Base-by-base conservation (phyloP, 2,113 vertebrate species). In the Benitochromis conjunctus region DNA sequence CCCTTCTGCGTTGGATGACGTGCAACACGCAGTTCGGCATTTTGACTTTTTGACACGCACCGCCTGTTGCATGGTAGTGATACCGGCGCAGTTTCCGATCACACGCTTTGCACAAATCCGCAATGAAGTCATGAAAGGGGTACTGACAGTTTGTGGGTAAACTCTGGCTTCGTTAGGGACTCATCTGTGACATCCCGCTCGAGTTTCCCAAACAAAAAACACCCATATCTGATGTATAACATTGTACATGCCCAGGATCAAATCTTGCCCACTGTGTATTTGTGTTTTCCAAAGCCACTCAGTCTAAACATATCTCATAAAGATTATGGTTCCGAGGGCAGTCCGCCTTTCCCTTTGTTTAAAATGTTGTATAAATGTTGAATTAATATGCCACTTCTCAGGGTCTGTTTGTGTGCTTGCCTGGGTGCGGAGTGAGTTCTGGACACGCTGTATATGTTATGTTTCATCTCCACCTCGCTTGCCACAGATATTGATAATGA, bases 291-390 rank as follows among this genome's bases (percentile, higher is more conserved):
- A 6, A 55, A 86, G 79, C 51, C 10, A 48, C 57, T 87, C 69
- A 89, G 88, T 91, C 86, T 91, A 92, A 94, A 91, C 88, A 94
- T 14, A 79, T 48, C 83, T 85, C 84, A 38, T 66, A 36, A 48
- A 86, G 83, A 64, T 62, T 82, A 38, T 9, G n/a, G 11, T 56
- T 55, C 12, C 7, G 4, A 86, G 79, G 78, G 74, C 58, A n/a
- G 21, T 80, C 31, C 2, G 21, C 84, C 29, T 85, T 41, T 80
- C 48, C 58, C 26, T 24, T 16, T 91, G 88, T 94, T 93, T 91
- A 81, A 79, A 69, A 79, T 77, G 79, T 51, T 80, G 76, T 66
- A 82, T 91, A 92, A 94, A 94, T 94, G 89, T 92, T 94, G 91
- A 79, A 89, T 85, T 91, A 88, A 89, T 85, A 87, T 76, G 90